Evolutionary conservation across 2,888 invertebrate species (phyloP).

Genomic region (Dasypogon diadema): DNA sequence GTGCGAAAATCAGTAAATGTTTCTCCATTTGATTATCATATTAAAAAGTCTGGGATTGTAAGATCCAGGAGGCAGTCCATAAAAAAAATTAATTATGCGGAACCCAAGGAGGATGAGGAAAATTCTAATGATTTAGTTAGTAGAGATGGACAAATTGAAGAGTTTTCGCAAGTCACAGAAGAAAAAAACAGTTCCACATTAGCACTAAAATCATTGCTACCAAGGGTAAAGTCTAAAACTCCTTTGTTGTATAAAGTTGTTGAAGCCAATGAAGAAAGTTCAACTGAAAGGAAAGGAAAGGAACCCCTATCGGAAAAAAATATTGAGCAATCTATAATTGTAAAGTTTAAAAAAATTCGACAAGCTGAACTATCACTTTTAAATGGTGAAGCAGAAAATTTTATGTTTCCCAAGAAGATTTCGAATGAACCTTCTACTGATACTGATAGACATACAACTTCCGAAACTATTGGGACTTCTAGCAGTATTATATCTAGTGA

Average conservation of each 20-base stretch:
- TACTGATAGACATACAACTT: constrained; percentile 70
- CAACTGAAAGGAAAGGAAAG: constrained; percentile 49
- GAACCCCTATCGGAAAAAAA: constrained; percentile 51
- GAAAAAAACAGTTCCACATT: neutral
- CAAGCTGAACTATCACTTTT: constrained; percentile 80
- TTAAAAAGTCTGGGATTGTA: constrained; percentile 63
- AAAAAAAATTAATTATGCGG: constrained; percentile 57
- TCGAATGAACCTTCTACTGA: constrained; percentile 69
- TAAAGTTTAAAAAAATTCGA: constrained; percentile 81
- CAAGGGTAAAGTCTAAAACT: constrained; percentile 58
- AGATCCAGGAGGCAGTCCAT: constrained; percentile 58
- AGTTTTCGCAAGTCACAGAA: constrained; percentile 7
- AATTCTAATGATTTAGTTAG: constrained; percentile 53
- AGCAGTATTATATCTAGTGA: constrained; percentile 59
- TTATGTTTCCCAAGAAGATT: constrained; percentile 79
- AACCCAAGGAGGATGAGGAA: constrained; percentile 57
- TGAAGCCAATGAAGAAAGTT: constrained; percentile 57
- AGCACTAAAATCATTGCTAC: neutral
- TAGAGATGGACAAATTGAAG: constrained; percentile 52
- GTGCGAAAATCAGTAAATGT: neutral
- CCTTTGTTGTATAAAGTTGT: constrained; percentile 67
- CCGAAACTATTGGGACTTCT: constrained; percentile 62
- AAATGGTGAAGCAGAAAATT: constrained; percentile 88
- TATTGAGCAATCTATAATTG: constrained; percentile 70
- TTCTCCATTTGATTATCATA: constrained; percentile 5